phyloP scores from a whole-genome alignment of 2,113 vertebrate genomes.

The Lampris megalopsis region DNA sequence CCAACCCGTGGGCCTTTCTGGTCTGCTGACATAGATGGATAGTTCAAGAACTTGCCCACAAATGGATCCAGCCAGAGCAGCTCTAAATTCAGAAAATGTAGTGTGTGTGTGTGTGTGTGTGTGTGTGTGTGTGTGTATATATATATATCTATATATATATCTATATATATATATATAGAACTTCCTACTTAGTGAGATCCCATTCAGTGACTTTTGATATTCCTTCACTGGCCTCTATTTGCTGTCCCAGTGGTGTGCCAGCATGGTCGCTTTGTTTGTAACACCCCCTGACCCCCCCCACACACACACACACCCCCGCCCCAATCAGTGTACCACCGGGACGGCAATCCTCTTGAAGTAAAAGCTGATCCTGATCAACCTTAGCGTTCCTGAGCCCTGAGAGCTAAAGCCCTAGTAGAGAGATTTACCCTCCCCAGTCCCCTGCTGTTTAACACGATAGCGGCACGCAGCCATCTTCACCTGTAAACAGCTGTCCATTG shows the following conservation, averaged over 20 bases:
- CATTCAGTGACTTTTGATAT: background rate
- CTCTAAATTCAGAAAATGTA: too few relatives aligned
- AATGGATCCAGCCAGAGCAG: too few relatives aligned
- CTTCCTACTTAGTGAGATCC: background rate
- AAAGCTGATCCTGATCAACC: conserved; percentile 48
- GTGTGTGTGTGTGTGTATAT: too few relatives aligned
- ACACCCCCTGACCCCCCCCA: background rate
- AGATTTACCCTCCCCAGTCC: conserved; percentile 18
- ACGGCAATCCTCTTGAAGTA: conserved; percentile 41
- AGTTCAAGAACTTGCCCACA: too few relatives aligned
- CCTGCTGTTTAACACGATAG: conserved; percentile 55
- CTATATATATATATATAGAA: background rate
- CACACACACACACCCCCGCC: background rate
- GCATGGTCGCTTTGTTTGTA: conserved; percentile 2
- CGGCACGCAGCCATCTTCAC: conserved; percentile 85
- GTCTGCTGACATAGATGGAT: too few relatives aligned
- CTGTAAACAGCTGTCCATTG: conserved; percentile 81
- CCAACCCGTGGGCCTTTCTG: too few relatives aligned
- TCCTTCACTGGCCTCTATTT: background rate
- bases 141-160: too few relatives aligned
- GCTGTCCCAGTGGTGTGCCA: background rate
- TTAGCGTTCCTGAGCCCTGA: conserved; percentile 12
- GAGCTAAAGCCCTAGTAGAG: conserved; percentile 26
- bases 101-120: too few relatives aligned
- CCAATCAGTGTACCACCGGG: conserved; percentile 13